A percentile compares a stretch with the other conserved stretches of the same genome.
phyloP scores from a whole-genome alignment of 2,888 invertebrate genomes.

The Drymonia ruficornis region DNA sequence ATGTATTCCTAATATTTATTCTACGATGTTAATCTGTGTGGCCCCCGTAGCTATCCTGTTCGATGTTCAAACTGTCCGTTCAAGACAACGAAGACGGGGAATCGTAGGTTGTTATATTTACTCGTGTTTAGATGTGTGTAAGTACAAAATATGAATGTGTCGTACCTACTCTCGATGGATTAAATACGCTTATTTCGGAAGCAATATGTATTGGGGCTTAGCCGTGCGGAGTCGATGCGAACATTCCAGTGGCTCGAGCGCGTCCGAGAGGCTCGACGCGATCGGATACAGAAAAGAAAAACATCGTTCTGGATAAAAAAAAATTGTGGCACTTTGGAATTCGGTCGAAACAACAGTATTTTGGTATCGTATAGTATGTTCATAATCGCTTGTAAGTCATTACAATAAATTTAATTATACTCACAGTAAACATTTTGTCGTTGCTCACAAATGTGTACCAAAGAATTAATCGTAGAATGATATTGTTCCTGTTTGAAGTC shows the following conservation, averaged over 20 bases:
- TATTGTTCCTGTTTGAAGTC: slow-evolving; percentile 35
- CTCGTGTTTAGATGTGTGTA: slow-evolving; percentile 74
- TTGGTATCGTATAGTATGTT: slow-evolving; percentile 57
- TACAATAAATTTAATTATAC: slow-evolving; percentile 48
- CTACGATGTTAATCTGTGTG: slow-evolving; percentile 54
- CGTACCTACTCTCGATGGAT: slow-evolving; percentile 71
- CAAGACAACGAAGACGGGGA: slow-evolving; percentile 80
- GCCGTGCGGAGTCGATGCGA: slow-evolving; percentile 62
- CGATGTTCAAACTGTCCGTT: slow-evolving; percentile 70
- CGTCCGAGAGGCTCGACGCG: slow-evolving; percentile 22
- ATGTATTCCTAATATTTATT: slow-evolving; percentile 72
- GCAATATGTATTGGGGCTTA: slow-evolving; percentile 72
- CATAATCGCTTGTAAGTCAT: slow-evolving; percentile 58
- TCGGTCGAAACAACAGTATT: slow-evolving; percentile 63
- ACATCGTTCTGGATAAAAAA: slow-evolving; percentile 25
- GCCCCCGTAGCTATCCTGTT: slow-evolving; percentile 64
- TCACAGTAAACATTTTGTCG: slow-evolving; percentile 61
- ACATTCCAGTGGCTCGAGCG: slow-evolving; percentile 72
- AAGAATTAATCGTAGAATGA: slow-evolving; percentile 70
- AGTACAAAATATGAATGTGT: slow-evolving; percentile 76
- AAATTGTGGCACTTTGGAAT: slow-evolving; percentile 41
- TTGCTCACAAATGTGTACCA: slow-evolving; percentile 84
- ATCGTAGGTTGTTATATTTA: slow-evolving; percentile 78
- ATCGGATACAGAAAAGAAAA: slow-evolving; percentile 26
- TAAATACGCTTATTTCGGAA: slow-evolving; percentile 71